phyloP scores from a whole-genome alignment of 2,797 vertebrate species.

The Phataginus tetradactyla region DNA sequence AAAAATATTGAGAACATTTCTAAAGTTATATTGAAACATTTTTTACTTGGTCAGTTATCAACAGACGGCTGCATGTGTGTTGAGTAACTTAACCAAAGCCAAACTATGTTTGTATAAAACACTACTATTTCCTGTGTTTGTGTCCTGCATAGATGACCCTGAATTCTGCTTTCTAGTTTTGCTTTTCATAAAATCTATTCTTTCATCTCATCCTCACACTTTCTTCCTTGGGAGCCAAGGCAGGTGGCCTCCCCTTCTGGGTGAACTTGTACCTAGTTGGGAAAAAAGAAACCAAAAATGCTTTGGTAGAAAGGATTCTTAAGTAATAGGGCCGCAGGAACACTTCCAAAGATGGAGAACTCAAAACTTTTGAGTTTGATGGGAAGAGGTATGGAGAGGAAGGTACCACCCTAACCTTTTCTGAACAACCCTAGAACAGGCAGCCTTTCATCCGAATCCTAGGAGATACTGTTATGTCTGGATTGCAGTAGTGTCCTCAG shows the following conservation, averaged over 20 bases:
- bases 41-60: conserved; percentile 84
- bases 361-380: not conserved
- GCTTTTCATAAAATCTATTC: conserved; percentile 52
- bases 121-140: conserved; percentile 66
- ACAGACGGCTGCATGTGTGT: conserved; percentile 79
- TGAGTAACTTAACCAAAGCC: conserved; percentile 74
- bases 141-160: conserved; percentile 52
- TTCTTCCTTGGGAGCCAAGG: not conserved
- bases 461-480: too few relatives aligned
- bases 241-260: not conserved
- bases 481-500: too few relatives aligned
- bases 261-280: not conserved
- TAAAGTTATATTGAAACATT: conserved; percentile 84
- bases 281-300: not conserved
- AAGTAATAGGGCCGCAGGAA: not conserved
- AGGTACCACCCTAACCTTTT: not conserved
- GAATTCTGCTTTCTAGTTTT: conserved; percentile 66
- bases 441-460: not conserved
- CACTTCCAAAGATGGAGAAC: not conserved
- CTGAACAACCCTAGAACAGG: not conserved
- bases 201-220: not conserved
- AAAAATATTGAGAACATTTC: conserved; percentile 80
- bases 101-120: conserved; percentile 63
- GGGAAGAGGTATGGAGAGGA: not conserved
- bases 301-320: not conserved